These are phyloP conservation scores for Ectropis grisescens DNA, from an alignment of 1,140 invertebrate genomes.

Conservation along the genomic window DNA sequence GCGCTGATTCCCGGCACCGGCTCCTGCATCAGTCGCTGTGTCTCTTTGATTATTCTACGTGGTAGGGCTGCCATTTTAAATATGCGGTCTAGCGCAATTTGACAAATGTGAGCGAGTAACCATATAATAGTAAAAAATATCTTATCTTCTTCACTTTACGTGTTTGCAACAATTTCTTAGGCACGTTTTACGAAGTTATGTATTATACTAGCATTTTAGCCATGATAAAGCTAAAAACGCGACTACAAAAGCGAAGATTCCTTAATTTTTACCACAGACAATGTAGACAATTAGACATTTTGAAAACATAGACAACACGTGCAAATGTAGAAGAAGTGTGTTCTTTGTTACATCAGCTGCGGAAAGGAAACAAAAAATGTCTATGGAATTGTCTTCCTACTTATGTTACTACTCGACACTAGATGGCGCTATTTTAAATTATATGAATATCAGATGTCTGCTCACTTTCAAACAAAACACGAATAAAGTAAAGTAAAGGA, in stretches of 20 bases:
- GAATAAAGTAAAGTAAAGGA: too few relatives aligned
- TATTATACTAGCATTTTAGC: constrained; percentile 58
- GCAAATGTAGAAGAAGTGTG: too few relatives aligned
- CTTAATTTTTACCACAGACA: constrained; percentile 55
- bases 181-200: constrained; percentile 49
- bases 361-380: too few relatives aligned
- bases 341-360: too few relatives aligned
- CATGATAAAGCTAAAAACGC: constrained; percentile 61
- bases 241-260: constrained; percentile 61
- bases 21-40: constrained; percentile 97
- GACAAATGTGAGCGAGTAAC: constrained; percentile 58
- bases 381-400: too few relatives aligned
- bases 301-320: too few relatives aligned
- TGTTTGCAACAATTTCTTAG: constrained; percentile 41
- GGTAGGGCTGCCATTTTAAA: constrained; percentile 87
- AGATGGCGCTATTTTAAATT: too few relatives aligned
- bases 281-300: too few relatives aligned
- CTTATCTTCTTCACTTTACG: constrained; percentile 56
- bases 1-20: constrained; percentile 97
- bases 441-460: too few relatives aligned
- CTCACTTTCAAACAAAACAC: too few relatives aligned
- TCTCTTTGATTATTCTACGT: constrained; percentile 95
- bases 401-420: too few relatives aligned
- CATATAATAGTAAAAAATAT: constrained; percentile 64
- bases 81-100: constrained; percentile 67